Base-by-base conservation (phyloP, 2,888 invertebrate genomes). In the Microplitis deprimator region DNA sequence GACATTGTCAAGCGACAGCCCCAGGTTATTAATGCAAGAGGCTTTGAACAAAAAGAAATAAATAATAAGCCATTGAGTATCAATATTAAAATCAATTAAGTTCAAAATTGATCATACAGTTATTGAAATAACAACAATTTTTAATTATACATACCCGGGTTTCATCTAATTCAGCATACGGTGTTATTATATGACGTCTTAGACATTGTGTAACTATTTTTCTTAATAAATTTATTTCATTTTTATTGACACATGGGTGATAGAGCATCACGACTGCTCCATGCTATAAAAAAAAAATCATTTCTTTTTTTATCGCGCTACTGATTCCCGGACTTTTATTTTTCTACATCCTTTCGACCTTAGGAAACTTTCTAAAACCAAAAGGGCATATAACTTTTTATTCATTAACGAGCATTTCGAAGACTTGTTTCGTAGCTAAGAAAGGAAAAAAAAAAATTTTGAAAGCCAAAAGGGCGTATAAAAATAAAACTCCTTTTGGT, bases 221-320 rank as follows among this genome's bases (percentile, higher is more conserved):
- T 85, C 92, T 92, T 69, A 97, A 89, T 62, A 90, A 87, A 62
- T 92, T 88, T 0, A 96, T 91, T 90, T 95, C 93, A 10, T 91
- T 87, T 0, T 90, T 90, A 86, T 94, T 92, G 5, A 95, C 94
- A 90, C 96, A 97, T 0, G 97, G 96, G 90, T 97, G 96, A 86
- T 96, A 96, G n/a, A 97, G 90, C 92, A 96, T 93, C 1, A 95
- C 95, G 61, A 96, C 91, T 6, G 93, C 94, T 8, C 96, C 96
- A 86, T 96, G 96, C 92, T 96, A 79, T 50, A 87, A 85, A 80
- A 70, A 16, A 68, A 68, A n/a, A 71, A 60, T 73, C 17, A 80
- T 73, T 10, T 68, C 0, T 20, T 60, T 62, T 1, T 75, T 40
- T 50, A 29, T 29, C 29, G 29, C 29, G 29, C 3, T 29, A 29